Evolutionary conservation across 2,113 vertebrate species (phyloP).

Genomic region (Brachionichthys hirsutus): DNA sequence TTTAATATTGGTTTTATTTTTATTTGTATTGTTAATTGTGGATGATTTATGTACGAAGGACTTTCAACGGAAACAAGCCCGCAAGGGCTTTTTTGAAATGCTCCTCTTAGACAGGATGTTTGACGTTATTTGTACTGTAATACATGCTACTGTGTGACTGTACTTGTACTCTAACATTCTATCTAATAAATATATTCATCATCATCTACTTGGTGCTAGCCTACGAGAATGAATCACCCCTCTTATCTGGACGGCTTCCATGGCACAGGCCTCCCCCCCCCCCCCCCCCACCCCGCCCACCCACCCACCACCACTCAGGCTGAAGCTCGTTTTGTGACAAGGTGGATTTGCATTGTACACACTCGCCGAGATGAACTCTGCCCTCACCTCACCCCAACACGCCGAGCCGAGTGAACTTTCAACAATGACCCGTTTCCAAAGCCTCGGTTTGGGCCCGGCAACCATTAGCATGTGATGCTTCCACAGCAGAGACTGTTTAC

Average conservation of each 20-base stretch:
- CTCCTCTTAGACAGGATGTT: too few relatives aligned
- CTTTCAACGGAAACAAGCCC: too few relatives aligned
- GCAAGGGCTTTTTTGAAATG: too few relatives aligned
- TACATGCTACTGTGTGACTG: too few relatives aligned
- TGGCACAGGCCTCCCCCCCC: slow-evolving; percentile 21
- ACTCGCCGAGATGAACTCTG: slow-evolving; percentile 68
- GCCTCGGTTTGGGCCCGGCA: slow-evolving; percentile 30
- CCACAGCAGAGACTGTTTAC: slow-evolving; percentile 41
- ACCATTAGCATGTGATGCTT: slow-evolving; percentile 55
- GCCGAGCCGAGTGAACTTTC: slow-evolving; percentile 51
- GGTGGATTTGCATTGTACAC: slow-evolving; percentile 75
- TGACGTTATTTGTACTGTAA: too few relatives aligned
- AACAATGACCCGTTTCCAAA: slow-evolving; percentile 60
- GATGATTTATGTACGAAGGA: too few relatives aligned
- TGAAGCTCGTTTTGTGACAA: slow-evolving; percentile 59
- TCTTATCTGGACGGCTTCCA: slow-evolving; percentile 47
- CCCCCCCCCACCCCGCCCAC: slow-evolving; percentile 10
- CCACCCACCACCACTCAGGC: slow-evolving; percentile 36
- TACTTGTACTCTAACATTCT: too few relatives aligned
- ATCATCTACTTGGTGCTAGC: slow-evolving; percentile 47
- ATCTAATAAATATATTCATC: too few relatives aligned
- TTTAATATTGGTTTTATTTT: too few relatives aligned
- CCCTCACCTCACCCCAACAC: slow-evolving; percentile 36
- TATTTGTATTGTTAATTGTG: too few relatives aligned
- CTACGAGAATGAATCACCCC: slow-evolving; percentile 58